A percentile compares a stretch with the other conserved stretches of the same genome.
Conservation (phyloP, 2,888 invertebrate species). For the Melitaea athalia region DNA sequence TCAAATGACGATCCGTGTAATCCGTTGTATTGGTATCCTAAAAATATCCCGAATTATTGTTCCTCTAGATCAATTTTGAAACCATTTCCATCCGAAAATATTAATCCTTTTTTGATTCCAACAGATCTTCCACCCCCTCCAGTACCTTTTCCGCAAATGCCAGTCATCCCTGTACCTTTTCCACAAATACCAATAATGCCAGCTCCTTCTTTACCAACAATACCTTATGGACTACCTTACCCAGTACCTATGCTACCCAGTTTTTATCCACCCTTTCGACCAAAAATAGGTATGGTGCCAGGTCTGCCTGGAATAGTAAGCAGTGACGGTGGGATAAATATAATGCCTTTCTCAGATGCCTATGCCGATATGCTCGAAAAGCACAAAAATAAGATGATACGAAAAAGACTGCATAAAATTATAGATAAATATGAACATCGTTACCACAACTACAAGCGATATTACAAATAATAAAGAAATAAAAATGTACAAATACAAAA, state of each 20-base stretch:
- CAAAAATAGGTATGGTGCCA: conserved; percentile 58
- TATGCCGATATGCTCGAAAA: conserved; percentile 66
- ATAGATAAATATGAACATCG: conserved; percentile 49
- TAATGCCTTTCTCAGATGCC: conserved; percentile 69
- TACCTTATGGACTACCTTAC: conserved; percentile 14
- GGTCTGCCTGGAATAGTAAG: conserved; percentile 63
- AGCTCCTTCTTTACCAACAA: conserved; percentile 19
- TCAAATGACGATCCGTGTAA: conserved; percentile 60
- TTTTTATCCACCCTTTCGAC: conserved; percentile 26
- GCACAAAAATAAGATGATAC: conserved; percentile 61
- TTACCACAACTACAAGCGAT: conserved; percentile 29
- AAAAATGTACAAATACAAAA: background rate
- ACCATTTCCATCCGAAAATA: background rate
- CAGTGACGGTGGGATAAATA: conserved; percentile 65
- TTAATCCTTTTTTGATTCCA: background rate
- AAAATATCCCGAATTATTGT: conserved; percentile 49
- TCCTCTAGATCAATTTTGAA: conserved; percentile 32
- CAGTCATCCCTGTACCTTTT: conserved; percentile 17
- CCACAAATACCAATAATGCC: conserved; percentile 31
- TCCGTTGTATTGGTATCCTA: conserved; percentile 68
- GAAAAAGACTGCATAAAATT: conserved; percentile 52
- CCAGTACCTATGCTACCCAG: conserved; percentile 28
- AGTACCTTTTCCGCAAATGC: conserved; percentile 27
- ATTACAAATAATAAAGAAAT: background rate
- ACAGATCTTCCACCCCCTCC: conserved; percentile 31